These are phyloP conservation scores for Ips nitidus DNA, from an alignment of 1,140 invertebrate genomes.

Conservation along the genomic window DNA sequence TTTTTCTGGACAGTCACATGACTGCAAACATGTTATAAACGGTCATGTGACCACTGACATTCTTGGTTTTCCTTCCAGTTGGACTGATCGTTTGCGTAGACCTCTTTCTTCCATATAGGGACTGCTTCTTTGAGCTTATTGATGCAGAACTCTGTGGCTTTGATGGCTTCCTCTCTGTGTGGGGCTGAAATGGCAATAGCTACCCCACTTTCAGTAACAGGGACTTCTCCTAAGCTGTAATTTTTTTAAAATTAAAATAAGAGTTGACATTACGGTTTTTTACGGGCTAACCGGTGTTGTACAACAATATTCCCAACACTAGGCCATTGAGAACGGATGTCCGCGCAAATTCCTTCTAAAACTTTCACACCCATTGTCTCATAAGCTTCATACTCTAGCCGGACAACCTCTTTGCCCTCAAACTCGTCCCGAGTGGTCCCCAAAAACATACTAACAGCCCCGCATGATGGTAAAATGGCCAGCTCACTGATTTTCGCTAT, in stretches of 20 bases:
- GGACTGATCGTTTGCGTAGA: constrained; percentile 66
- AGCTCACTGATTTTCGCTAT: constrained; percentile 67
- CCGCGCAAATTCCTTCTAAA: constrained; percentile 76
- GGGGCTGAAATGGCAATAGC: constrained; percentile 87
- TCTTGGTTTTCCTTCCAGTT: constrained; percentile 80
- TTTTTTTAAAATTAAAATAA: constrained; percentile 18
- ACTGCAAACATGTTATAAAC: constrained; percentile 67
- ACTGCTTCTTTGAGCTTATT: constrained; percentile 83
- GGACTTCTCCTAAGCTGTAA: constrained; percentile 76
- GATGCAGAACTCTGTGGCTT: constrained; percentile 82
- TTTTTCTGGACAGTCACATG: constrained; percentile 39
- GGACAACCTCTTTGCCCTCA: constrained; percentile 78
- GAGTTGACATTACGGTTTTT: not conserved
- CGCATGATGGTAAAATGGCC: constrained; percentile 74
- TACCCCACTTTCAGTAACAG: constrained; percentile 85
- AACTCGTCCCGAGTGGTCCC: constrained; percentile 91
- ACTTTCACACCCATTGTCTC: constrained; percentile 86
- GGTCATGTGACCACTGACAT: constrained; percentile 65
- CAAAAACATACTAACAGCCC: constrained; percentile 86
- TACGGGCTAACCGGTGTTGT: constrained; percentile 65
- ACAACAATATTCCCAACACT: constrained; percentile 77
- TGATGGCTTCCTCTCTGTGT: constrained; percentile 79
- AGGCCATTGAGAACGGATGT: constrained; percentile 70
- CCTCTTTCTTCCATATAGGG: constrained; percentile 97
- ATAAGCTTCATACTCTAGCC: constrained; percentile 92